Evolutionary conservation across 1,140 invertebrate species (phyloP), one percentile per base, ranked within the genome.

Genomic region (Cyclargus thomasi): DNA sequence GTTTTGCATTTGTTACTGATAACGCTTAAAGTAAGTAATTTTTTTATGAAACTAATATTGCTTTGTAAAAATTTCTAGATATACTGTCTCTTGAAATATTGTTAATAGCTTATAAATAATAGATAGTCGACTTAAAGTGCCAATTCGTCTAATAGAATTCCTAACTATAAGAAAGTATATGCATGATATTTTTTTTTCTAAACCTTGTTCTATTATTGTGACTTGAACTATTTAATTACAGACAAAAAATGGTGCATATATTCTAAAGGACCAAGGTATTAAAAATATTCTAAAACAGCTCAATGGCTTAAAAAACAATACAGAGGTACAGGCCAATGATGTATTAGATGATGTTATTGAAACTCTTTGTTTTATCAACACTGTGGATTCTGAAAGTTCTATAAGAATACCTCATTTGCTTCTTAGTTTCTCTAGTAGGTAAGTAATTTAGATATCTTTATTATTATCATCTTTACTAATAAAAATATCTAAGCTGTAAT

Each of bases 231-330:
- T 74, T 63, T 64, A 62, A 29, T 81, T 85, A 67, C 70, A 90
- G 87, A 90, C 84, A 65, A 82, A 86, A 74, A 73, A 78, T 62
- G 86, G 86, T 5, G 77, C 74, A 57, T 88, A 88, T 67, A 82
- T 88, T 67, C 72, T 69, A 35, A 87, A 77, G 73, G 83, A 90
- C 64, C 75, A 80, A 74, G 84, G 83, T 23, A 73, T 86, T 39
- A 71, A 72, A 35, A 75, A 64, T 18, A 68, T 90, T 5, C 36
- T 88, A 65, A 67, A 67, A 23, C 72, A 55, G 17, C 67, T 90
- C 59, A 71, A 83, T 53, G 78, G 77, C 69, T 55, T 81, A 16
- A 85, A 77, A 66, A 62, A 71, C 67, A 83, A 80, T 55, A 71
- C 88, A 62, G 74, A 79, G 16, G 17, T 62, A n/a, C 71, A 83